Evolutionary conservation across 2,797 vertebrate species (phyloP).

Genomic region (Lagodon rhomboides): DNA sequence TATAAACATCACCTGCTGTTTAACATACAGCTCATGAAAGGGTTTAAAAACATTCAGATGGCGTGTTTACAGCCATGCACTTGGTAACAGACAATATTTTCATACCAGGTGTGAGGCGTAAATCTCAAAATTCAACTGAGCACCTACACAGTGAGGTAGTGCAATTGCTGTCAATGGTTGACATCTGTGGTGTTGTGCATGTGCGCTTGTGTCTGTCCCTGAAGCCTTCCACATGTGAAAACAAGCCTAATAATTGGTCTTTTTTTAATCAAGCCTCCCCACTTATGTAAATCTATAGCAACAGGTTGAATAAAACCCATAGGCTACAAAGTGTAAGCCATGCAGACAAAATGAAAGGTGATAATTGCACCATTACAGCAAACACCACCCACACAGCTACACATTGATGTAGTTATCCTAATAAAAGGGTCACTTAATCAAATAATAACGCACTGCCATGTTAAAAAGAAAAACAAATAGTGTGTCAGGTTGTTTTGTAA

Average conservation of each 20-base stretch:
- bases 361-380: conserved; percentile 53
- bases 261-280: conserved; percentile 21
- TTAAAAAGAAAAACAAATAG: conserved; percentile 9
- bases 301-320: conserved; percentile 24
- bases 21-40: not conserved
- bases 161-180: conserved; percentile 1
- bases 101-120: conserved; percentile 17
- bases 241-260: not conserved
- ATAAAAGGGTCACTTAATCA: conserved; percentile 32
- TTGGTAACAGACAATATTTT: not conserved
- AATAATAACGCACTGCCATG: conserved; percentile 25
- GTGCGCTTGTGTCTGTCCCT: not conserved
- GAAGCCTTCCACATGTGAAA: not conserved
- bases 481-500: conserved; percentile 22
- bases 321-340: conserved; percentile 28
- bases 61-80: not conserved
- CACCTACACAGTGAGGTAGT: not conserved
- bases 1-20: conserved; percentile 11
- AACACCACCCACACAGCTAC: conserved; percentile 43
- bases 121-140: conserved; percentile 15
- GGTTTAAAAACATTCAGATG: conserved; percentile 7
- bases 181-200: not conserved
- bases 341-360: conserved; percentile 36
- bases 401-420: conserved; percentile 19
- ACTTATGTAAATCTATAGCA: conserved; percentile 24